A percentile compares a stretch with the other conserved stretches of the same genome.
These are phyloP conservation scores for Camptogramma bilineatum DNA, from an alignment of 2,888 invertebrate genomes.

Conservation along the genomic window DNA sequence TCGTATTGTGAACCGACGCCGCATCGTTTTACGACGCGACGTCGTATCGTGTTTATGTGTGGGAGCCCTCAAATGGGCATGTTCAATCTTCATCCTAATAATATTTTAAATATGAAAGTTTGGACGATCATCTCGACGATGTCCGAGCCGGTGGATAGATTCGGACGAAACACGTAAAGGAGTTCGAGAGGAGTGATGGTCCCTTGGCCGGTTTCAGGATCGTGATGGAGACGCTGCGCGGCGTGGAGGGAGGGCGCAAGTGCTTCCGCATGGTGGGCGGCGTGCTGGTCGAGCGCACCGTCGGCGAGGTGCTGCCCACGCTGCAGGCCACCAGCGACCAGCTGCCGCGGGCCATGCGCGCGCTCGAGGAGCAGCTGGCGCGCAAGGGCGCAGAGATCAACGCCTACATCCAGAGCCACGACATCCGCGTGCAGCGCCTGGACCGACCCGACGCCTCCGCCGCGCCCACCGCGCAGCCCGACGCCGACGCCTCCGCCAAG, in stretches of 20 bases:
- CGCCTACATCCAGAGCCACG: conserved; percentile 95
- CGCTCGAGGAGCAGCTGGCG: conserved; percentile 91
- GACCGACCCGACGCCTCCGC: conserved; percentile 45
- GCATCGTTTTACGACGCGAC: no score
- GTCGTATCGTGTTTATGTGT: no score
- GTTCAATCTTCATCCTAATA: no score
- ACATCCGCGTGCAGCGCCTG: conserved; percentile 90
- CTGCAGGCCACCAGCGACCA: conserved; percentile 92
- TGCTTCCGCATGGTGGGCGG: conserved; percentile 98
- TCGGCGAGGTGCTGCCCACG: conserved; percentile 95
- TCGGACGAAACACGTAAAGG: no score
- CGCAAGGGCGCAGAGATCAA: conserved; percentile 96
- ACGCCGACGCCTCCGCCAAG: conserved; percentile 62
- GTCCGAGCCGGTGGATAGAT: no score
- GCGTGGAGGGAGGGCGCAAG: conserved; percentile 92
- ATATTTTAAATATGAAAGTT: no score
- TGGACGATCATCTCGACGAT: no score
- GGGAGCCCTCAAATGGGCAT: no score
- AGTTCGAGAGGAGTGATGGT: no score
- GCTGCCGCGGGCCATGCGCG: conserved; percentile 91
- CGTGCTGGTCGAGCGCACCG: conserved; percentile 96
- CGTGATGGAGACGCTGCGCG: conserved; percentile 96
- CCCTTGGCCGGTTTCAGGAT: conserved; percentile 92
- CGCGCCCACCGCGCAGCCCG: conserved; percentile 40
- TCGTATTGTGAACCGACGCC: no score